Evolutionary conservation across 2,113 vertebrate genomes (phyloP).

Genomic region (Ellobius talpinus): DNA sequence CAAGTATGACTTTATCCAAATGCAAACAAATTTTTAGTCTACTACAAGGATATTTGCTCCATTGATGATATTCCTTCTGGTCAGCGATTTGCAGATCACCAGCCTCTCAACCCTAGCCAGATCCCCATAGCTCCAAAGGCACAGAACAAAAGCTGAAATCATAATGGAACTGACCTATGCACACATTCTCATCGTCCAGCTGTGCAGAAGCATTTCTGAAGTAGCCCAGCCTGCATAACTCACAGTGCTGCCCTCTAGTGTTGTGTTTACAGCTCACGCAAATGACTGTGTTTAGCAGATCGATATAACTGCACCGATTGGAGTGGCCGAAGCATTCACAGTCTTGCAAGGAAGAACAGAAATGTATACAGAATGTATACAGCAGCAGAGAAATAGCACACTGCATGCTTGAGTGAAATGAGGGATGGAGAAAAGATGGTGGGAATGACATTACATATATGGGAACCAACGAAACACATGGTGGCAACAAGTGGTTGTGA

Average conservation of each 20-base stretch:
- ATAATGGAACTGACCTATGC: constrained; percentile 97
- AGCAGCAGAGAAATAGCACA: constrained; percentile 88
- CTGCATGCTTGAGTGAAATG: constrained; percentile 93
- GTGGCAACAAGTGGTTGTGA: constrained; percentile 85
- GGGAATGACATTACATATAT: constrained; percentile 83
- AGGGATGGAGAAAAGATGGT: constrained; percentile 85
- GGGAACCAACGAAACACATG: constrained; percentile 85
- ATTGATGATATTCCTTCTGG: constrained; percentile 83
- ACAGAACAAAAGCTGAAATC: constrained; percentile 86
- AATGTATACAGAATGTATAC: constrained; percentile 90
- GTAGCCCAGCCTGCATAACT: constrained; percentile 99
- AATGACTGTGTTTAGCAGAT: constrained; percentile 99
- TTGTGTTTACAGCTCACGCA: constrained; percentile 99
- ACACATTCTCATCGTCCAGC: constrained; percentile 99
- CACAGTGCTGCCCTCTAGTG: constrained; percentile 99
- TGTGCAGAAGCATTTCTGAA: constrained; percentile 99
- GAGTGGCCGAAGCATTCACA: constrained; percentile 99
- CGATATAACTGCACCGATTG: constrained; percentile 99
- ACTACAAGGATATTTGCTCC: constrained; percentile 77
- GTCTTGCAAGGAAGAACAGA: constrained; percentile 97
- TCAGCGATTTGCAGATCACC: constrained; percentile 66
- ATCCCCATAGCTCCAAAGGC: constrained; percentile 85
- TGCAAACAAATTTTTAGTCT: constrained; percentile 64
- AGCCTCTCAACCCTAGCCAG: constrained; percentile 71
- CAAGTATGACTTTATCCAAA: constrained; percentile 62